Conservation (phyloP, 1,140 invertebrate genomes). For the Micrasema minimum region DNA sequence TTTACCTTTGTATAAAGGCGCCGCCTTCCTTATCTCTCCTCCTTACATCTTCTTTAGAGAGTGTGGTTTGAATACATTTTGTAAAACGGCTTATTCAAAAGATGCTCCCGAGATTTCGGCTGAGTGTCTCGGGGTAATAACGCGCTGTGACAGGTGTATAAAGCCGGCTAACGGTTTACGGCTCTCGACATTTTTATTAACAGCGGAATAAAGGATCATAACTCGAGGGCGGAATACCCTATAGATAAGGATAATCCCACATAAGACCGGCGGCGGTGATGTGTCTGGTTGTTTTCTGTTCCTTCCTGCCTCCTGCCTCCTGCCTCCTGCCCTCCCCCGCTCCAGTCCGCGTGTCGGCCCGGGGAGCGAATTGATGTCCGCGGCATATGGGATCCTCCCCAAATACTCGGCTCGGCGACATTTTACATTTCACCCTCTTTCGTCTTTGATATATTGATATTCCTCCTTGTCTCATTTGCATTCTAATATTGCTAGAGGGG, state of each 20-base stretch:
- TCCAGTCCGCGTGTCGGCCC: no score
- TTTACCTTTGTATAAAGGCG: constrained; percentile 42
- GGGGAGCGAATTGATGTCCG: constrained; percentile 21
- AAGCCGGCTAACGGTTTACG: constrained; percentile 30
- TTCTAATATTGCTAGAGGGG: background rate
- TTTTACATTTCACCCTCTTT: constrained; percentile 26
- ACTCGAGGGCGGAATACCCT: background rate
- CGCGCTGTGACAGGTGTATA: constrained; percentile 25
- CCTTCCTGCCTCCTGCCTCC: no score
- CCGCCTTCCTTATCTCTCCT: constrained; percentile 45
- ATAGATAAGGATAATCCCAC: background rate
- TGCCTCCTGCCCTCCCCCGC: no score
- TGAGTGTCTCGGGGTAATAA: constrained; percentile 36
- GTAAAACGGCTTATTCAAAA: constrained; percentile 53
- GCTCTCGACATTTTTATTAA: constrained; percentile 32
- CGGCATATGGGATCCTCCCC: constrained; percentile 13
- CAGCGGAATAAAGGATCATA: constrained; percentile 7
- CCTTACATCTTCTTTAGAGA: constrained; percentile 49
- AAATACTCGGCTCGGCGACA: constrained; percentile 26
- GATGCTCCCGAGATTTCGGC: constrained; percentile 46
- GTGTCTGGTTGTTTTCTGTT: no score
- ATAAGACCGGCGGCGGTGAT: no score
- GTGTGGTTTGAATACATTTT: constrained; percentile 53
- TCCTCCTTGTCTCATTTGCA: constrained; percentile 12
- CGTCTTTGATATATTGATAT: constrained; percentile 26